Evolutionary conservation across 2,797 vertebrate species (phyloP).

Genomic region (Cyclura pinguis): DNA sequence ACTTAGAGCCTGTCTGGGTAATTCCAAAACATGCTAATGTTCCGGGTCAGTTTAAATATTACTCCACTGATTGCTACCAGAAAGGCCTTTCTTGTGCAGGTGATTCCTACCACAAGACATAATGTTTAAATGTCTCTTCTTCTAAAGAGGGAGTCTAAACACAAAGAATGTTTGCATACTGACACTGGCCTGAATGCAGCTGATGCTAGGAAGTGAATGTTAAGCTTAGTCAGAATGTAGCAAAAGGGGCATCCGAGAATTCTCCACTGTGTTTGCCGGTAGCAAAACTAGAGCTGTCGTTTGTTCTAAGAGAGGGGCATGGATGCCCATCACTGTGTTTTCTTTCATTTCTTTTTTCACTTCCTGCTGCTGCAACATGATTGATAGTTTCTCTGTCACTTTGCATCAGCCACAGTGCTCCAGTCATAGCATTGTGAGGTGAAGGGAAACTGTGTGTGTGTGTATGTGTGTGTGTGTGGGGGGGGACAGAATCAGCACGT

Average conservation of each 20-base stretch:
- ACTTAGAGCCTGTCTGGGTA: rapidly evolving
- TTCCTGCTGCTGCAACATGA: not conserved
- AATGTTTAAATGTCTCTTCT: not conserved
- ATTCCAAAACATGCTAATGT: not conserved
- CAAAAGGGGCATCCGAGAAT: not conserved
- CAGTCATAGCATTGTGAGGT: not conserved
- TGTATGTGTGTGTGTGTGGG: too few species aligned
- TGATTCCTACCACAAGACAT: too few species aligned
- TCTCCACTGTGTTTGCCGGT: not conserved
- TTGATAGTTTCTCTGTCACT: not conserved
- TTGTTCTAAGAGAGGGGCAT: not conserved
- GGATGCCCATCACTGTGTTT: not conserved
- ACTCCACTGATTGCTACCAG: not conserved
- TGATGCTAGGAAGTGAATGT: not conserved
- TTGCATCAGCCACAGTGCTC: not conserved
- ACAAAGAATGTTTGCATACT: not conserved
- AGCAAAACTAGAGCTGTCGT: not conserved
- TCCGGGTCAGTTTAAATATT: not conserved
- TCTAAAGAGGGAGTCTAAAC: not conserved
- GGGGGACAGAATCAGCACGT: not conserved
- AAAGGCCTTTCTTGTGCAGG: not conserved
- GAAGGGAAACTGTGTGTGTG: too few species aligned
- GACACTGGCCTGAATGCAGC: not conserved
- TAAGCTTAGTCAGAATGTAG: not conserved
- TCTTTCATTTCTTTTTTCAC: not conserved